Evolutionary conservation across 2,888 invertebrate species (phyloP), one percentile per base, ranked within the genome.

Genomic region (Eristalis tenax): DNA sequence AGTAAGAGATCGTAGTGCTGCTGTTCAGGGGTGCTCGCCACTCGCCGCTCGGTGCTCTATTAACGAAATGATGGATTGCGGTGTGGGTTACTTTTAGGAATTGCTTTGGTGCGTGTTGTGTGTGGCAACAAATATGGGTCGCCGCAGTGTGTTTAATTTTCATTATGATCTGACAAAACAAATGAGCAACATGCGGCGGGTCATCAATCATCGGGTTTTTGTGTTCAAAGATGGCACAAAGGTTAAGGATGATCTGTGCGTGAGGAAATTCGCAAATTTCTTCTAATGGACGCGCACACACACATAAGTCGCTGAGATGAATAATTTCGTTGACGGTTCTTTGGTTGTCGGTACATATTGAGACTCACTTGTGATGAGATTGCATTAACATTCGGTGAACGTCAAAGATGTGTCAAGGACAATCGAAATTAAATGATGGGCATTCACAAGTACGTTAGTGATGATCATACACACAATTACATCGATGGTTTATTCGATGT

Each of bases 121-220:
- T 79, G 78, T 59, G 74, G 69, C 65, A 76, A 79, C 73, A 66
- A 83, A 83, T 75, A 75, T 87, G 75, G 66, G 75, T 75, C 78
- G 83, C 79, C 82, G 82, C 78, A 83, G 63, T 79, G 79, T 87
- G 87, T 88, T 84, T 88, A 83, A 88, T 88, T 88, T 88, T 88
- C 84, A 88, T 88, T 88, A 84, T 64, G 73, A 83, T 35, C 80
- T 88, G 87, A 84, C 84, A 88, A 84, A 83, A 88, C 84, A 88
- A 88, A 88, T 80, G 80, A 80, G 80, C 76, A 80, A 80, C 84
- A 88, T 76, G 84, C 73, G 83, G 59, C 71, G 64, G 69, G 32
- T 77, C 80, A 88, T 88, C 80, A 88, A 88, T 88, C 87, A 84
- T 83, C 50, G 26, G 32, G 28, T 26, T 32, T 71, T 74, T 65